phyloP scores from a whole-genome alignment of 2,797 vertebrate genomes.

The Sylvilagus floridanus region DNA sequence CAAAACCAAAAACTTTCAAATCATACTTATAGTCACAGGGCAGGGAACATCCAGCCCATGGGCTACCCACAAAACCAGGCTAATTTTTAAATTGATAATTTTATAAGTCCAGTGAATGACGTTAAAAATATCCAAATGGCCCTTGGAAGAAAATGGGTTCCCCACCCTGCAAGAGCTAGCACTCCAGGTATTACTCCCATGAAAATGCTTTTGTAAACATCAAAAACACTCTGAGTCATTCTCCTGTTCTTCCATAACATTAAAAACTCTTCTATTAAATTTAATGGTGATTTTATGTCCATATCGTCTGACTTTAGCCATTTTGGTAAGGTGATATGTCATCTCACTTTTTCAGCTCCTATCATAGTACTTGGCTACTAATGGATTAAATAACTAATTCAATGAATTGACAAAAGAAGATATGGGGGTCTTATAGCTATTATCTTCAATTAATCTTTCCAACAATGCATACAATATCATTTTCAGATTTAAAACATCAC shows the following conservation, averaged over 20 bases:
- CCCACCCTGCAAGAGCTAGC: not conserved
- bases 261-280: not conserved
- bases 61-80: too few species aligned
- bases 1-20: not conserved
- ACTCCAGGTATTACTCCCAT: not conserved
- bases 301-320: not conserved
- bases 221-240: not conserved
- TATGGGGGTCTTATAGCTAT: not conserved
- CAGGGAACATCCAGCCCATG: too few species aligned
- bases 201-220: conserved; percentile 37
- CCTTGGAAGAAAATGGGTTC: too few species aligned
- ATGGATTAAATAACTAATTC: not conserved
- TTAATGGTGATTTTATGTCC: not conserved
- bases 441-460: not conserved
- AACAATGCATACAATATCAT: not conserved
- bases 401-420: conserved; percentile 20
- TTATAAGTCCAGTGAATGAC: too few species aligned
- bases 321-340: not conserved
- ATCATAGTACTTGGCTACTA: not conserved
- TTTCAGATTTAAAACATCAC: conserved; percentile 17
- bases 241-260: not conserved
- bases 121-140: too few species aligned
- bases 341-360: not conserved
- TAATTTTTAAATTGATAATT: too few species aligned
- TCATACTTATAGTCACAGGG: not conserved